Evolutionary conservation across 2,113 vertebrate genomes (phyloP).

Genomic region (Dromaius novaehollandiae): DNA sequence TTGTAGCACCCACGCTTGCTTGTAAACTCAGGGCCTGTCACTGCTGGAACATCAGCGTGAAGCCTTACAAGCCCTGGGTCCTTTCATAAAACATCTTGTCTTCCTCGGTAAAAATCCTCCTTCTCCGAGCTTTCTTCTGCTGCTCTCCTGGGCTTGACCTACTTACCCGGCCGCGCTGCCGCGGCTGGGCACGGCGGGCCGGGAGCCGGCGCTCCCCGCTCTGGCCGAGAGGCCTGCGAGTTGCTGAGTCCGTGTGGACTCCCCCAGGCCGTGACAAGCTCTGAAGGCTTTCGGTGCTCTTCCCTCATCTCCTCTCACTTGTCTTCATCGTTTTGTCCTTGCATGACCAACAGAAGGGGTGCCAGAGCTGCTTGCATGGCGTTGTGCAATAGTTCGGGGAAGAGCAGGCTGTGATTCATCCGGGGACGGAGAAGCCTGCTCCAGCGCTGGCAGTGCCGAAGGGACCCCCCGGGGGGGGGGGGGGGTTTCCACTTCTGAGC

Average conservation of each 20-base stretch:
- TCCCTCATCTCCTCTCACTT: background rate
- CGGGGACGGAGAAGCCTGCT: background rate
- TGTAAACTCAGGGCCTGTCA: background rate
- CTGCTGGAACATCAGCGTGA: background rate
- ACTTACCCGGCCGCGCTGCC: background rate
- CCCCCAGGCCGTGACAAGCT: background rate
- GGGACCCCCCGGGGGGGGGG: background rate
- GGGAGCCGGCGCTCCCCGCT: background rate
- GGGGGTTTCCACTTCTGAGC: background rate
- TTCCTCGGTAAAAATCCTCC: background rate
- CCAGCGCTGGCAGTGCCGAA: background rate
- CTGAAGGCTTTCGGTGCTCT: background rate
- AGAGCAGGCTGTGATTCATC: background rate
- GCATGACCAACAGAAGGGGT: background rate
- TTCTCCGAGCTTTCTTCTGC: background rate
- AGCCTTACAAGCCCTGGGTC: background rate
- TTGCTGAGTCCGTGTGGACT: background rate
- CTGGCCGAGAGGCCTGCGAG: background rate
- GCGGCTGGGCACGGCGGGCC: background rate
- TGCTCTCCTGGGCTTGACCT: background rate
- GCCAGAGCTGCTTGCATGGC: background rate
- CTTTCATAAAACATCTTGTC: background rate
- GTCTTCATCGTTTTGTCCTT: background rate
- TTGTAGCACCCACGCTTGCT: background rate
- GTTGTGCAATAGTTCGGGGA: background rate